Percentiles rank a stretch among this genome's conserved stretches.
Conservation (phyloP, 2,113 vertebrate species). For the Eira barbara region DNA sequence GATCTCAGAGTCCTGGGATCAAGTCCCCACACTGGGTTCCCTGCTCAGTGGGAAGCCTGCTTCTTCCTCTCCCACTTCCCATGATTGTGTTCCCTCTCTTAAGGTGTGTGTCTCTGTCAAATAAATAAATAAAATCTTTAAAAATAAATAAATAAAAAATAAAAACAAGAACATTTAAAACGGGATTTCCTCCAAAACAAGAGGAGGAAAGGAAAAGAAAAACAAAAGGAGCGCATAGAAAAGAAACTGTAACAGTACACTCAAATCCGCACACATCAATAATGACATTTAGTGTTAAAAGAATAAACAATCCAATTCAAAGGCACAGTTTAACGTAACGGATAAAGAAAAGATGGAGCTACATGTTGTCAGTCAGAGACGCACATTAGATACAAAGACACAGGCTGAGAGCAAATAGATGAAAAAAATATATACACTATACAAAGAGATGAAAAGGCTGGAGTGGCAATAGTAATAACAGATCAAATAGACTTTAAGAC, state of each 20-base stretch:
- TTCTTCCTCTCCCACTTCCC: too few relatives aligned
- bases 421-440: not conserved
- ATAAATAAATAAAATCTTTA: too few relatives aligned
- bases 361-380: not conserved
- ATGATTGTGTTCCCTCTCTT: too few relatives aligned
- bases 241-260: not conserved
- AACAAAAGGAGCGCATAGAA: not conserved
- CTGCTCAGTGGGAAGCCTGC: too few relatives aligned
- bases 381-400: not conserved
- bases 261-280: not conserved
- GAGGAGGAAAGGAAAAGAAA: not conserved
- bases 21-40: fast-evolving
- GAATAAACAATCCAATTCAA: not conserved
- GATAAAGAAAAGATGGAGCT: not conserved
- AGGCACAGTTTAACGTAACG: not conserved
- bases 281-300: not conserved
- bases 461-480: not conserved
- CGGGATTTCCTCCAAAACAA: not conserved
- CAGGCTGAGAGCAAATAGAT: not conserved
- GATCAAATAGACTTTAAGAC: not conserved
- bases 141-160: not conserved
- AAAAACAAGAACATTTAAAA: not conserved
- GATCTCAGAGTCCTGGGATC: too few relatives aligned
- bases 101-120: too few relatives aligned
- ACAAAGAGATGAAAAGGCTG: not conserved